Evolutionary conservation across 2,888 invertebrate species (phyloP).

Genomic region (Erebia aethiops): DNA sequence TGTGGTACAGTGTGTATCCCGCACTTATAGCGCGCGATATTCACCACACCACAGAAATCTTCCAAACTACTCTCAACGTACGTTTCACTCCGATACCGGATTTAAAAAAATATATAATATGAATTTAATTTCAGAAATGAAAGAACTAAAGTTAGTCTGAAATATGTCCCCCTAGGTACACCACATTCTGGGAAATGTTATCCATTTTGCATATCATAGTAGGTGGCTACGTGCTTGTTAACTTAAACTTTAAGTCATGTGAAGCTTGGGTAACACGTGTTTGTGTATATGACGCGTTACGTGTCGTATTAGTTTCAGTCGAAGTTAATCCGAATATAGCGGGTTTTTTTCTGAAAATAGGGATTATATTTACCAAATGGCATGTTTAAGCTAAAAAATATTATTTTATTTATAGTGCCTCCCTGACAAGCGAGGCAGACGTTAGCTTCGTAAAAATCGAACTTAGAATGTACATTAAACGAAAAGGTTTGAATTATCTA

Average conservation of each 20-base stretch:
- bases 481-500: too few species aligned
- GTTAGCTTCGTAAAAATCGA: too few species aligned
- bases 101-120: background rate
- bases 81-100: too few species aligned
- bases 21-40: too few species aligned
- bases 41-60: too few species aligned
- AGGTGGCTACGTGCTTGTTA: slow-evolving; percentile 21
- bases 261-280: slow-evolving; percentile 15
- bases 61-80: too few species aligned
- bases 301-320: slow-evolving; percentile 21
- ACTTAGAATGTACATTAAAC: too few species aligned
- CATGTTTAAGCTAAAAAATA: background rate
- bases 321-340: slow-evolving; percentile 12
- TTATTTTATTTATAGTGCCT: too few species aligned
- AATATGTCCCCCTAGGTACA: slow-evolving; percentile 1
- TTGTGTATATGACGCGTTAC: slow-evolving; percentile 20
- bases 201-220: slow-evolving; percentile 25
- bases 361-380: background rate
- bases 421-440: too few species aligned
- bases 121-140: background rate
- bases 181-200: slow-evolving; percentile 15
- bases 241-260: slow-evolving; percentile 24
- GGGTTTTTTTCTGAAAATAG: background rate
- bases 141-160: background rate
- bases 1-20: too few species aligned